These are phyloP conservation scores for Dolichallabes microphthalmus DNA, from an alignment of 2,113 vertebrate species.

Conservation along the genomic window DNA sequence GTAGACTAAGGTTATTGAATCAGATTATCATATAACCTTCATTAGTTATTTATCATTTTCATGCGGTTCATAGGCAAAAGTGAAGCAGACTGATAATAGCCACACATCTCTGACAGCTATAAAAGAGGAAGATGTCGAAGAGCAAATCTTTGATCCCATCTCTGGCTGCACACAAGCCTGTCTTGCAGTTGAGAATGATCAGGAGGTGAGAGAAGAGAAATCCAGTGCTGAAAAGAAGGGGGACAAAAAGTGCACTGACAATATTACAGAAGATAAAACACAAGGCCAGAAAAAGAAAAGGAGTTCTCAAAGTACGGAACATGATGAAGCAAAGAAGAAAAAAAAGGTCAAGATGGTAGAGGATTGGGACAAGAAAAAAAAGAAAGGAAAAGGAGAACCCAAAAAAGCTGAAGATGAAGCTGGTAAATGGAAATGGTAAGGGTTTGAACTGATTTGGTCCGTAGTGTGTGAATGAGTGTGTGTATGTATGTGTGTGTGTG, in stretches of 20 bases:
- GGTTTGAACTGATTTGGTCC: neutral
- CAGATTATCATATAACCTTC: neutral
- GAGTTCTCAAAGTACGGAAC: slow-evolving; percentile 9
- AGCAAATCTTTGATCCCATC: slow-evolving; percentile 11
- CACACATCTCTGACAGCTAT: neutral
- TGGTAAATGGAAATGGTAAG: slow-evolving; percentile 56
- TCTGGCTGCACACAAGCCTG: neutral
- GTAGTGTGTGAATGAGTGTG: too few species aligned
- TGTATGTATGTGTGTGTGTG: too few species aligned
- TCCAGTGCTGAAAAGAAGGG: neutral
- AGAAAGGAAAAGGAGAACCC: slow-evolving; percentile 2
- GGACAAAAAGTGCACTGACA: neutral
- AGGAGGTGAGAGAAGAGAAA: slow-evolving; percentile 17
- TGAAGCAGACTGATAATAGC: neutral
- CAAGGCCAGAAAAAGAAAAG: slow-evolving; percentile 28
- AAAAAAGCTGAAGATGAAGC: slow-evolving; percentile 34
- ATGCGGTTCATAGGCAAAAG: slow-evolving; percentile 1
- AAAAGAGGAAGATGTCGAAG: slow-evolving; percentile 23
- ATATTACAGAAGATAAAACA: slow-evolving; percentile 25
- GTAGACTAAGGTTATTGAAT: neutral
- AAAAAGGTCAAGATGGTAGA: slow-evolving; percentile 31
- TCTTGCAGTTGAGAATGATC: neutral
- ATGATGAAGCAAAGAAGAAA: slow-evolving; percentile 24
- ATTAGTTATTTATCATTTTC: neutral
- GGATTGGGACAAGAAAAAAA: slow-evolving; percentile 7